phyloP scores from a whole-genome alignment of 1,140 invertebrate species.

The Hypothenemus hampei region DNA sequence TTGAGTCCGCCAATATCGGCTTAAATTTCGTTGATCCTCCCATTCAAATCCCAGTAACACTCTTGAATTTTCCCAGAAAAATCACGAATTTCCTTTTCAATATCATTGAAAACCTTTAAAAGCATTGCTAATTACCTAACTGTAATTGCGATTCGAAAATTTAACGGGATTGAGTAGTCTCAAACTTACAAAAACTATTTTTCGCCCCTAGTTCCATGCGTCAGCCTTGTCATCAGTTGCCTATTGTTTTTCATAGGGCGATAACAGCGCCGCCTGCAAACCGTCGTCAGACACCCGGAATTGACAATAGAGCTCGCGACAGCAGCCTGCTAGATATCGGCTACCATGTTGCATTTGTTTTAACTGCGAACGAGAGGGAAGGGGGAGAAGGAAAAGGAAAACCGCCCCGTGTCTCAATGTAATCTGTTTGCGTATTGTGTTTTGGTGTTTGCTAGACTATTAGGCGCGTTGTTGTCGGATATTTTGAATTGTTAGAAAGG shows the following conservation, averaged over 20 bases:
- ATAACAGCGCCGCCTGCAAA: conserved; percentile 13
- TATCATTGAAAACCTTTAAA: no score
- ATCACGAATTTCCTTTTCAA: neutral
- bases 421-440: conserved; percentile 20
- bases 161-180: no score
- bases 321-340: conserved; percentile 6
- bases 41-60: conserved; percentile 2
- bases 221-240: conserved; percentile 6
- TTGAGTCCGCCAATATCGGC: conserved; percentile 8
- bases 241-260: conserved; percentile 14
- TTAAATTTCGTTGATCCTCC: conserved; percentile 9
- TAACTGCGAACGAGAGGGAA: no score
- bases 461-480: no score
- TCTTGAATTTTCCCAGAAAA: neutral
- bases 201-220: no score
- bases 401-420: conserved; percentile 17
- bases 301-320: conserved; percentile 11
- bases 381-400: no score
- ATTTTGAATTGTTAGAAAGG: no score
- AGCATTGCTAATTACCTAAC: no score
- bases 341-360: conserved; percentile 18
- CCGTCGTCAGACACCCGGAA: conserved; percentile 11
- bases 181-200: no score
- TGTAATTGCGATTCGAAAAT: no score
- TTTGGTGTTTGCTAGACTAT: conserved; percentile 8